Conservation (phyloP, 2,113 vertebrate species). For the Chauna torquata region DNA sequence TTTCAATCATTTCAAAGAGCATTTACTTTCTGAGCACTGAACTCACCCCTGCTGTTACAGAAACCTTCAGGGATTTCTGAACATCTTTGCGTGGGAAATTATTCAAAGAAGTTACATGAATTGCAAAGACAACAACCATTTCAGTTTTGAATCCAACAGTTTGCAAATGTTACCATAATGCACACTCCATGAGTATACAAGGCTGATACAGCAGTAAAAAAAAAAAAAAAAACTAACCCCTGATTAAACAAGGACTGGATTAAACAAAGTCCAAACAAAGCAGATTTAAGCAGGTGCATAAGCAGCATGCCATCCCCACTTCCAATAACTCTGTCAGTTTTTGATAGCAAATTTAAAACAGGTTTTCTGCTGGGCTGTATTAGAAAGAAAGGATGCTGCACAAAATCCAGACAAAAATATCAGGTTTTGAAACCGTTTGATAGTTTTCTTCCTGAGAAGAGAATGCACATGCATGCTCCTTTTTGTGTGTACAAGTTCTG, state of each 20-base stretch:
- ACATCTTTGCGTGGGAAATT: not conserved
- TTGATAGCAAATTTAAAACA: not conserved
- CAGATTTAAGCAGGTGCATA: not conserved
- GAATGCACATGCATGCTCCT: not conserved
- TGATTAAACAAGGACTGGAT: no score
- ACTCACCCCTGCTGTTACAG: not conserved
- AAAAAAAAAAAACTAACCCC: no score
- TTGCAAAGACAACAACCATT: not conserved
- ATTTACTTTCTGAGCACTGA: not conserved
- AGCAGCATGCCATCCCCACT: not conserved
- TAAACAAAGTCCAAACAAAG: not conserved
- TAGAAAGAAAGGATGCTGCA: not conserved
- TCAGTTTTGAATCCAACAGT: not conserved
- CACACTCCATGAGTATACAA: not conserved
- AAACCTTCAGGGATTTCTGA: not conserved
- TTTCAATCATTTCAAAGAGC: not conserved
- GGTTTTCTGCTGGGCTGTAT: not conserved
- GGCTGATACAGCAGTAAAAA: not conserved
- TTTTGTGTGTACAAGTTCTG: not conserved
- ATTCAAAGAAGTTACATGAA: not conserved
- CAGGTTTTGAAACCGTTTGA: not conserved
- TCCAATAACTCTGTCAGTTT: not conserved
- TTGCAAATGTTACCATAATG: not conserved
- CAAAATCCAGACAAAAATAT: not conserved
- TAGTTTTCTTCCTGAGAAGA: not conserved